Conservation (phyloP, 2,797 vertebrate species). For the Platalea minor region DNA sequence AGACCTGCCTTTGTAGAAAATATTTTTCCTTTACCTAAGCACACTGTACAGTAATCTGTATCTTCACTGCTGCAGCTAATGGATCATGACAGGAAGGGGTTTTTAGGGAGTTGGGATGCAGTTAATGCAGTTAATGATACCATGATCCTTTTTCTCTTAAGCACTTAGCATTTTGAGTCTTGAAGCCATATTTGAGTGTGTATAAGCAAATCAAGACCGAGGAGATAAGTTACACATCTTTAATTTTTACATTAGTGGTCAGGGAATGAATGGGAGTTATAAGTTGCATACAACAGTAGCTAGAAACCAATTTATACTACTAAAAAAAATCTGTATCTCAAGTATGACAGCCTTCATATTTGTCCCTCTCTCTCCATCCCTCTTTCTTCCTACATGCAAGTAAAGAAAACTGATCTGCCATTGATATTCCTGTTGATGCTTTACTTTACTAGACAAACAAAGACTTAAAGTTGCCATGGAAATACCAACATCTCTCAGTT, state of each 20-base stretch:
- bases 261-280: neutral
- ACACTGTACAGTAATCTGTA: neutral
- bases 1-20: neutral
- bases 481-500: conserved; percentile 11
- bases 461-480: conserved; percentile 30
- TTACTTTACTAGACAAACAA: conserved; percentile 22
- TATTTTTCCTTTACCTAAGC: neutral
- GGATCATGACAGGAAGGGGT: neutral
- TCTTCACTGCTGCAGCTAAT: neutral
- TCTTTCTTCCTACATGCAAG: neutral
- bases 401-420: neutral
- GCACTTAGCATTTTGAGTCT: neutral
- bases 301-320: neutral
- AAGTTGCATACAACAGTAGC: neutral
- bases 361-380: neutral
- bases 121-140: neutral
- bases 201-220: neutral
- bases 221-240: neutral
- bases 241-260: neutral
- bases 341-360: neutral
- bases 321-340: neutral
- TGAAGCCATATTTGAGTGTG: neutral
- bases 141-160: neutral
- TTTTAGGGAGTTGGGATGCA: neutral
- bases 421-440: neutral